Evolutionary conservation across 2,888 invertebrate species (phyloP), one percentile per base, ranked within the genome.

Genomic region (Caprella mutica): DNA sequence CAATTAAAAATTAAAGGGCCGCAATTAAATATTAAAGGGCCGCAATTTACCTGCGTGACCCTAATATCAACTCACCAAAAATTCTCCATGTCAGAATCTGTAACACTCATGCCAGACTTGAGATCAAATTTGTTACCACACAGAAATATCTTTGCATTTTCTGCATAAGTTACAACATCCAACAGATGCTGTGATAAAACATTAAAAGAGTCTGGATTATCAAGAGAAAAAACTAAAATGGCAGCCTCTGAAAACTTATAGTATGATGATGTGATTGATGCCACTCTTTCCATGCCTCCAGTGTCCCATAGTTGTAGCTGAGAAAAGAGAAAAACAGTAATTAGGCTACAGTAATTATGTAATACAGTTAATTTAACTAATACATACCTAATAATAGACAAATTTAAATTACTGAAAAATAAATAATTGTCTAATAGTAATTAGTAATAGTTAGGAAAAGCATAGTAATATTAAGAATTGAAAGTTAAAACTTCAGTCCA

Each of bases 241-340:
- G 92, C 93, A 61, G 91, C 93, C 72, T 92, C 91, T 3, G 93
- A 88, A 75, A 91, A 91, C 75, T 93, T 92, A 72, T 92, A 94
- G 72, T 94, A 94, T 70, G 89, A 90, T 27, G 90, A 89, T 12
- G 93, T 93, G 21, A 94, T 87, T 3, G 91, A 91, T 44, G 92
- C 92, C 65, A 93, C 91, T 68, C 93, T 78, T 74, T 94, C 94
- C 89, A 94, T 91, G 50, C 93, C 93, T 66, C 92, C 93, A 35
- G 94, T 94, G 71, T 94, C 94, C 92, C 93, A 94, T 67, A 94
- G 75, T 75, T 92, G 91, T 63, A 94, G 76, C 91, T 93, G 72
- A n/a, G n/a, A n/a, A n/a, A n/a, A n/a, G n/a, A n/a, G n/a, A n/a
- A n/a, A n/a, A n/a, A n/a, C n/a, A n/a, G n/a, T n/a, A n/a, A n/a